Evolutionary conservation across 1,140 invertebrate genomes (phyloP), one percentile per base, ranked within the genome.

Genomic region (Centruroides vittatus): DNA sequence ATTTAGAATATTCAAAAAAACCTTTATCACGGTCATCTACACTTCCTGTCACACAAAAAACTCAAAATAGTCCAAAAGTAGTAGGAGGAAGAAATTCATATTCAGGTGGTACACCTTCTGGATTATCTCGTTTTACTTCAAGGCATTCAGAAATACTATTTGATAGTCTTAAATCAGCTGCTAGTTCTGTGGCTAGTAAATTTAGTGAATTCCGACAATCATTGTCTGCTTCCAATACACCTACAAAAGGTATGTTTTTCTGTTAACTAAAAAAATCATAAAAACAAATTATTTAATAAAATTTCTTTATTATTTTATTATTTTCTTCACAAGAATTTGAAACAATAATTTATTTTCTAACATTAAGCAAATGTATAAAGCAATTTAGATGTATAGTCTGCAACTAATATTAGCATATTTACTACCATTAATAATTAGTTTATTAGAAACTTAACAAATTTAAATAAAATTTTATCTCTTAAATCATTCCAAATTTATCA

Each of bases 201-300:
- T 84, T 93, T 61, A 90, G 91, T 69, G 90, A 93, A 74, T 85
- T 96, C 69, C 93, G 93, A 73, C 89, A 91, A 72, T 89, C 88
- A 10, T 91, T 94, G 35, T 70, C 69, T 9, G 69, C 73, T 5
- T 56, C 65, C 6, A 61, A 59, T 47, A 65, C 62, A 4, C 59
- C 65, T 5, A 61, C 60, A 9, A 65, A 60, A 62, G 61, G 64
- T 61, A 35, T 57, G 56, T 55, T 48, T n/a, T 58, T 9, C 1
- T 13, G 35, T 5, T 56, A 5, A 8, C 11, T 41, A 41, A 41
- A 41, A 8, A 41, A 41, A 41, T 41, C 5, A 41, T 41, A 41
- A 23, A 23, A 23, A 23, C 2, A 23, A 23, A 23, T 23, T 23
- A 23, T 23, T 23, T 23, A 23, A 23, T 23, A 23, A 23, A 23